Evolutionary conservation across 30 jellyfish, hydroid and myxozoan genomes (phyloP), one percentile per base, ranked within the genome.

Genomic region (Chironex yamaguchii): DNA sequence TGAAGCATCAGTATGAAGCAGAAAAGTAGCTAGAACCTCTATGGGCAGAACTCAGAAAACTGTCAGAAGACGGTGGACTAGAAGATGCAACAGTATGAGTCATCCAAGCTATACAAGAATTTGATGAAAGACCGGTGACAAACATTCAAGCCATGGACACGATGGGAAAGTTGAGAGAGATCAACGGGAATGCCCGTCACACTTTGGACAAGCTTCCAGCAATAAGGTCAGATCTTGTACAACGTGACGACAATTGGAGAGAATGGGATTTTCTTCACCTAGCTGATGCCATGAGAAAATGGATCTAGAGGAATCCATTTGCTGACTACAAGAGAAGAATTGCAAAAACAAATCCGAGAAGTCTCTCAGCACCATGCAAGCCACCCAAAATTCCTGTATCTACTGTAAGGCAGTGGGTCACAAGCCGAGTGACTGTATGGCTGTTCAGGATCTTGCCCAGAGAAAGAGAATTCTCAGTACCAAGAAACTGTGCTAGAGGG

Each of bases 401-500:
- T 48, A 82, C 35, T 82, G 92, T 36, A 86, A 68, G 34, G 85
- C 20, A 49, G 2, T 22, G 20, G 79, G 33, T 9, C 92, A 82
- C 31, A 82, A 67, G 35, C 50, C 78, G 30, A 1, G n/a, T 21
- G 86, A 65, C 9, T 82, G 92, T 50, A 67, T 48, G 31, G 76
- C 74, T 35, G 85, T 75, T 24, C 58, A 14, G 64, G 71, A 86
- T 21, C 24, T 73, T 2, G 78, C 24, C 64, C 35, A 64, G 24
- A 58, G 91, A 36, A 62, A 86, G 28, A 53, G 62, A 50, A 73
- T 53, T 13, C 29, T 75, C n/a, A 35, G 70, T 9, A 34, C 62
- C 32, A 86, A 54, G 85, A 63, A 52, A 36, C 36, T 74, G 20
- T 86, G 90, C 20, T 86, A n/a, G n/a, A n/a, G n/a, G n/a, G n/a